Conservation (phyloP, 2,888 invertebrate genomes). For the Mayetiola destructor region DNA sequence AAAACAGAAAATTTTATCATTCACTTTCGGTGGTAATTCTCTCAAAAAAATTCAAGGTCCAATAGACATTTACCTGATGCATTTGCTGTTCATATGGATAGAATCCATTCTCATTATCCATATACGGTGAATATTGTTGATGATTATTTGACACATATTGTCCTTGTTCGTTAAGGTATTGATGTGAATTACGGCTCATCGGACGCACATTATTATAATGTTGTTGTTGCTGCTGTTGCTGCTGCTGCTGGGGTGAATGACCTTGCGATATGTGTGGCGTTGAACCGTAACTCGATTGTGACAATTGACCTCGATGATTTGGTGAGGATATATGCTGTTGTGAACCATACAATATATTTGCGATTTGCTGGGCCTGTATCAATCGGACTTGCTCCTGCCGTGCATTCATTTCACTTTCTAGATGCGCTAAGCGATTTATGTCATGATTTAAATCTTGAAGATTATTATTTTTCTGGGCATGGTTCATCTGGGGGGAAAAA, state of each 20-base stretch:
- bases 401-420: constrained; percentile 60
- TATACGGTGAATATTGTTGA: constrained; percentile 10
- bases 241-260: constrained; percentile 19
- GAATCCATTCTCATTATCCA: constrained; percentile 19
- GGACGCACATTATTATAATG: constrained; percentile 27
- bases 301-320: constrained; percentile 24
- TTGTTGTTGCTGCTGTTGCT: not conserved
- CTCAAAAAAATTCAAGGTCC: too few relatives aligned
- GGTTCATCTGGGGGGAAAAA: constrained; percentile 36
- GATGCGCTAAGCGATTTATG: constrained; percentile 75
- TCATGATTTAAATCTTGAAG: constrained; percentile 88
- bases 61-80: not conserved
- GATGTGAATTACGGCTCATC: constrained; percentile 34
- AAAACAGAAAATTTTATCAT: constrained; percentile 31
- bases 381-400: constrained; percentile 44
- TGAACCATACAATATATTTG: constrained; percentile 38
- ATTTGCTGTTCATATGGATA: constrained; percentile 30
- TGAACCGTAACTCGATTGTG: constrained; percentile 32
- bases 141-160: constrained; percentile 18
- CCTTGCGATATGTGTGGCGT: constrained; percentile 32
- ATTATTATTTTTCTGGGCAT: constrained; percentile 66
- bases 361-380: constrained; percentile 41
- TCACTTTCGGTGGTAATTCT: too few relatives aligned
- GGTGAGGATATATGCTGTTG: constrained; percentile 36
- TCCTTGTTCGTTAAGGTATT: constrained; percentile 33